These are phyloP conservation scores for Hypanus sabinus DNA, from an alignment of 2,113 vertebrate species.

Conservation along the genomic window DNA sequence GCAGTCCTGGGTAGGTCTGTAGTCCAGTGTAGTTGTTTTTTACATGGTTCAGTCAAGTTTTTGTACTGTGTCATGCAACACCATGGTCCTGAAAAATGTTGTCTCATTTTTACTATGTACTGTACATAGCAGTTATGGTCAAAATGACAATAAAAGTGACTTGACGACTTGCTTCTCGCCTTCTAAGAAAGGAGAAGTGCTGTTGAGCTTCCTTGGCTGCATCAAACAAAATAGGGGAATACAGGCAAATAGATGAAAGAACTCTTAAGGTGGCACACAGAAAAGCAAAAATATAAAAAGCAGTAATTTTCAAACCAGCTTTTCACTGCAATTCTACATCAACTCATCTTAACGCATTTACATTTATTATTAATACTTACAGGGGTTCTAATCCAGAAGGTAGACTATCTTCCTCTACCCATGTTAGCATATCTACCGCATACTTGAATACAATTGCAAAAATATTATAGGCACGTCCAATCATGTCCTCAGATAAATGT, in stretches of 20 bases:
- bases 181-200: no score
- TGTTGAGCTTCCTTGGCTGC: no score
- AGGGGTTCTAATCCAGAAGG: conserved; percentile 73
- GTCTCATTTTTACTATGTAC: no score
- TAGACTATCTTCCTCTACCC: conserved; percentile 81
- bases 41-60: no score
- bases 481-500: conserved; percentile 77
- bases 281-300: not conserved
- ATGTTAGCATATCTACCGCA: conserved; percentile 89
- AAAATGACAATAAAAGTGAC: no score
- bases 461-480: conserved; percentile 74
- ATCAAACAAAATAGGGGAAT: not conserved
- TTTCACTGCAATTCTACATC: not conserved
- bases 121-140: no score
- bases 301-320: not conserved
- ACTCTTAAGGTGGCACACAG: no score
- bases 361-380: conserved; percentile 56
- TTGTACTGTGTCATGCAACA: no score
- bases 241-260: not conserved
- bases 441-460: conserved; percentile 86
- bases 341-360: not conserved
- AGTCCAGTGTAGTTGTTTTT: no score
- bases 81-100: no score
- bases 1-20: no score
- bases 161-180: no score